Conservation (phyloP, 2,797 vertebrate genomes). For the Schizopygopsis pylzovi region DNA sequence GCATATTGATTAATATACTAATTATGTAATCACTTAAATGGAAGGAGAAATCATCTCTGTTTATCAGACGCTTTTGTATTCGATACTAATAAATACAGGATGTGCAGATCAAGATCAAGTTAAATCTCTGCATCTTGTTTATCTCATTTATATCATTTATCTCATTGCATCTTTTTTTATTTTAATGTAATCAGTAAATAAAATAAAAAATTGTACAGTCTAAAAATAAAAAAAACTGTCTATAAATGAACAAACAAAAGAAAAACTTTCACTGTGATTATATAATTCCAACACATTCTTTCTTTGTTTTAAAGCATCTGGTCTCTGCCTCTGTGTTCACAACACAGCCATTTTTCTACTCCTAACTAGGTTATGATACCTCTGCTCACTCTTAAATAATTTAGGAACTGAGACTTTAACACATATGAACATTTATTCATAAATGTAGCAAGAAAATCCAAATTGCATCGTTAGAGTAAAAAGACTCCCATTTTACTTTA, state of each 20-base stretch:
- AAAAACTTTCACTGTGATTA: not conserved
- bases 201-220: too few species aligned
- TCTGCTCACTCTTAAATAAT: slow-evolving; percentile 15
- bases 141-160: not conserved
- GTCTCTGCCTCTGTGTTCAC: not conserved
- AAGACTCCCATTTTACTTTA: not conserved
- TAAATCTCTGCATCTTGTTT: not conserved
- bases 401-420: not conserved
- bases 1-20: slow-evolving; percentile 46
- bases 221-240: not conserved
- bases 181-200: not conserved
- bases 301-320: not conserved
- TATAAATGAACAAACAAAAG: not conserved
- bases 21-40: slow-evolving; percentile 46
- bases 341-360: not conserved
- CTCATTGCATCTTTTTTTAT: not conserved
- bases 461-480: not conserved
- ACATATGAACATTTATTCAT: not conserved
- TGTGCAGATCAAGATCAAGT: not conserved
- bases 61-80: not conserved
- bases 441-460: not conserved
- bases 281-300: not conserved
- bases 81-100: not conserved
- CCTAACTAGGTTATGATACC: slow-evolving; percentile 21
- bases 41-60: slow-evolving; percentile 21